A percentile compares a stretch with the other conserved stretches of the same genome.
Evolutionary conservation across 2,888 invertebrate species (phyloP).

Genomic region (Cecidostiba fungosa): DNA sequence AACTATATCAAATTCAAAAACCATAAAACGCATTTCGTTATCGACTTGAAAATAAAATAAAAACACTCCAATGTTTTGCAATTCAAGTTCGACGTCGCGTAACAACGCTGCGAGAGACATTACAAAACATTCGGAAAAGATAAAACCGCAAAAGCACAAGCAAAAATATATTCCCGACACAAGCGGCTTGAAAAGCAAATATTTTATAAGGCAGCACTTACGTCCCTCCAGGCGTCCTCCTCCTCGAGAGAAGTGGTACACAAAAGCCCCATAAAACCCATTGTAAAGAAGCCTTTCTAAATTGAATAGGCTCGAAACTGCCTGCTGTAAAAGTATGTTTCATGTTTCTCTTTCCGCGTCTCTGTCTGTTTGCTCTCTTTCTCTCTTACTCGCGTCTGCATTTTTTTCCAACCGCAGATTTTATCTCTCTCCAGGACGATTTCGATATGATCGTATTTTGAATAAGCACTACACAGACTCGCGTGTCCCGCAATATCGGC

Average conservation of each 20-base stretch:
- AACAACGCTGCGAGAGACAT: neutral
- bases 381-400: neutral
- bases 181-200: constrained; percentile 32
- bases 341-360: neutral
- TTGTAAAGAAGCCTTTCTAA: constrained; percentile 44
- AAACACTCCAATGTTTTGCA: too few species aligned
- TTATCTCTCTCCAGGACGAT: constrained; percentile 36
- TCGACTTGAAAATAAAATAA: too few species aligned
- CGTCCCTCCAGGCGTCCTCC: constrained; percentile 13
- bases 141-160: neutral
- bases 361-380: neutral
- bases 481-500: constrained; percentile 16
- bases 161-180: neutral
- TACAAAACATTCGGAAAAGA: constrained; percentile 1
- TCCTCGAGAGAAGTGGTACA: neutral
- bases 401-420: neutral
- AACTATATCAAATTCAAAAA: neutral
- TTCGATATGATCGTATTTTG: constrained; percentile 40
- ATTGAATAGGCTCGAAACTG: constrained; percentile 48
- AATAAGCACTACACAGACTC: constrained; percentile 14
- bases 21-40: neutral
- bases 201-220: constrained; percentile 44
- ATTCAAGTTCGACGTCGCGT: neutral
- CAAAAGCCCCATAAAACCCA: constrained; percentile 48
- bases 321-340: constrained; percentile 24